Base-by-base conservation (phyloP, 2,888 invertebrate species). In the Lasioglossum zephyrum region DNA sequence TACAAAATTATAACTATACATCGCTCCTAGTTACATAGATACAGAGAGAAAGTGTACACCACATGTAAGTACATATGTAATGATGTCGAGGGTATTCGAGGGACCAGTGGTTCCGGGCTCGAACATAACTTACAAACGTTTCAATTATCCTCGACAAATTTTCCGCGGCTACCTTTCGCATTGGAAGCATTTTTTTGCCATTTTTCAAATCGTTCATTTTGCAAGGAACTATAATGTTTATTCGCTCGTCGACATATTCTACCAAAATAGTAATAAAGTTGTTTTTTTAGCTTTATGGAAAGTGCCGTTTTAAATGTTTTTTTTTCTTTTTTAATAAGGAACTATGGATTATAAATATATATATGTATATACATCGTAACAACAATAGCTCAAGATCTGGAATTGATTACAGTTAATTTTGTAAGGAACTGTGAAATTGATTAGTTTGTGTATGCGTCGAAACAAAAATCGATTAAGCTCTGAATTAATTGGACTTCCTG, bases 1-100 rank as follows among this genome's bases (percentile, higher is more conserved):
- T 92, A 93, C 90, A 92, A 92, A 91, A 91, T 91, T 88, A 89
- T 91, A 91, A 89, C 85, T 92, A 91, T 81, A 91, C 88, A 80
- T 92, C 87, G 79, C 81, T 90, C 4, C 87, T 90, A 88, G 80
- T 87, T 89, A 91, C 85, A 91, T 88, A 90, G 87, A 90, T 91
- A 92, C 89, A 91, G 88, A 91, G 88, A 91, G 89, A 90, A 82
- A 76, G 74, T 89, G 87, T 90, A 91, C 84, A 70, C 41, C 78
- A 49, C 36, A 73, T 49, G 18, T 66, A 73, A 18, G 72, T 73
- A 47, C 72, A 78, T 90, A 70, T 49, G 78, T 47, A 75, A 84
- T 79, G 77, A 81, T 79, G 82, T 83, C 73, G 78, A 79, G 22
- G 22, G 66, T 69, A 53, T 81, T 81, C 82, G 60, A 81, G 49